Evolutionary conservation across 2,797 vertebrate species (phyloP).

Genomic region (Clarias pachynema): DNA sequence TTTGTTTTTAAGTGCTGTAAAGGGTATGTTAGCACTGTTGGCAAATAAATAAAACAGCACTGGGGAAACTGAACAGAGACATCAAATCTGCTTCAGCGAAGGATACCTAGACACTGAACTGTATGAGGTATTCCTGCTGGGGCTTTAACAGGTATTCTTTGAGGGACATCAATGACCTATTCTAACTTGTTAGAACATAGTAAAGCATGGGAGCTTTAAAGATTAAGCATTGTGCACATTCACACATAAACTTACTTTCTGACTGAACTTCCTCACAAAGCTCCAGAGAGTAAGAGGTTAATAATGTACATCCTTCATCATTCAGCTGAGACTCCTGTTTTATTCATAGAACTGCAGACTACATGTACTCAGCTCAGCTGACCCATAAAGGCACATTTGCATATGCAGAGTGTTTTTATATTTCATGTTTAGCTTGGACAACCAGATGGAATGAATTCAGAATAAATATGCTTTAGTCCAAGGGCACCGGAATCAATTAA

Average conservation of each 20-base stretch:
- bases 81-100: no score
- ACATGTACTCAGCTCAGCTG: conserved; percentile 30
- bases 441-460: conserved; percentile 36
- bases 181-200: no score
- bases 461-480: conserved; percentile 42
- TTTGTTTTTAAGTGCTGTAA: no score
- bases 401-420: conserved; percentile 27
- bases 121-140: no score
- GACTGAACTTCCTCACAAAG: neutral
- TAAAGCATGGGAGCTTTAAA: no score
- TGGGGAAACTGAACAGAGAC: no score
- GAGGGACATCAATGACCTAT: no score
- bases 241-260: neutral
- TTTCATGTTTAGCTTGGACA: conserved; percentile 37
- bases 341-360: conserved; percentile 48
- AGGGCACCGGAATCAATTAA: conserved; percentile 36
- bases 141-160: no score
- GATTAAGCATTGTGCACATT: neutral
- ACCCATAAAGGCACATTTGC: conserved; percentile 20
- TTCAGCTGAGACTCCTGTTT: conserved; percentile 47
- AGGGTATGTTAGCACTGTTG: no score
- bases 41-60: no score
- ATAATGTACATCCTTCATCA: conserved; percentile 42
- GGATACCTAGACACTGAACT: no score
- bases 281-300: conserved; percentile 26